These are phyloP conservation scores for Philereme transversata DNA, from an alignment of 2,888 invertebrate species.

Conservation along the genomic window DNA sequence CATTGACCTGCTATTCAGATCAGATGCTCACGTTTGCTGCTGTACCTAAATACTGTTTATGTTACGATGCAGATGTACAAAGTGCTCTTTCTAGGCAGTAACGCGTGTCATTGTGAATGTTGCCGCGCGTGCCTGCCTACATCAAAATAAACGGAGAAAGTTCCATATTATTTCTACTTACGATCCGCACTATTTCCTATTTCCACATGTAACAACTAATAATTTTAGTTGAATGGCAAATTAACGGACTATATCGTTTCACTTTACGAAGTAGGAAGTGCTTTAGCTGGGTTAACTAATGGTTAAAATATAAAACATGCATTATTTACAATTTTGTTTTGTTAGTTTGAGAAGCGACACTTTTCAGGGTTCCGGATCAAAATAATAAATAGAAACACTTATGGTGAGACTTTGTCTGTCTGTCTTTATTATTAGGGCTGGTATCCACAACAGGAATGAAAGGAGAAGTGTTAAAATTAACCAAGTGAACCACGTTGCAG, in stretches of 20 bases:
- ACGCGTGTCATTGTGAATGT: constrained; percentile 50
- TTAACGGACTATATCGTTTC: constrained; percentile 34
- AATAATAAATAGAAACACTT: no score
- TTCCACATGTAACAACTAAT: constrained; percentile 54
- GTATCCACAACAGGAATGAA: no score
- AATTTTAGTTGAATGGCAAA: constrained; percentile 47
- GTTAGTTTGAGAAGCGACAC: no score
- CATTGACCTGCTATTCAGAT: no score
- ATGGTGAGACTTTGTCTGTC: no score
- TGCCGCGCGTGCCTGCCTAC: constrained; percentile 52
- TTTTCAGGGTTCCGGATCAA: no score
- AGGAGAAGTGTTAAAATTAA: no score
- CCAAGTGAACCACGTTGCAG: no score
- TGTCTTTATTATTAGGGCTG: no score
- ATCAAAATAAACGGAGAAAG: constrained; percentile 79
- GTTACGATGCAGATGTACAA: constrained; percentile 14
- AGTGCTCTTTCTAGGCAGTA: constrained; percentile 33
- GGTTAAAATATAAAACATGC: no score
- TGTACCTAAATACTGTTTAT: constrained; percentile 12
- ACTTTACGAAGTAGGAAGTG: constrained; percentile 24
- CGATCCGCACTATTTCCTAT: constrained; percentile 67
- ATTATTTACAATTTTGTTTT: no score
- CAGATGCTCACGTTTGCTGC: constrained; percentile 2
- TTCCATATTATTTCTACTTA: constrained; percentile 61
- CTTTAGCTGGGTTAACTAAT: neutral